Conservation (phyloP, 2,888 invertebrate species). For the Drosophila dives region DNA sequence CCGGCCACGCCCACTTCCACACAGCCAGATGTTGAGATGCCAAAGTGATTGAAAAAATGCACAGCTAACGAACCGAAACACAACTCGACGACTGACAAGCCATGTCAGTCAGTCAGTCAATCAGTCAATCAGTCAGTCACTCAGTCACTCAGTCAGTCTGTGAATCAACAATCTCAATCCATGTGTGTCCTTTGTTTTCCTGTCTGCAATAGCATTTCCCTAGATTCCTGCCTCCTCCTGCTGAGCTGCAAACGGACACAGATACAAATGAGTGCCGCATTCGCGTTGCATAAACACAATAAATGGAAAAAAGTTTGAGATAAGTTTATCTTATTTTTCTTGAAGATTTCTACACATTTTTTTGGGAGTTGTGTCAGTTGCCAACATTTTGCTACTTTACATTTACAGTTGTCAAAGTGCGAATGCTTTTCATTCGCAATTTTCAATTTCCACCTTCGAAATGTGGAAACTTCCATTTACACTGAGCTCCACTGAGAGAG, state of each 20-base stretch:
- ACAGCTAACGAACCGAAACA: conserved; percentile 80
- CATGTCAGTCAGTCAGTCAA: conserved; percentile 53
- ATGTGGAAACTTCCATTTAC: conserved; percentile 75
- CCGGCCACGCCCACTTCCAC: conserved; percentile 1
- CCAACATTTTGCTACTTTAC: conserved; percentile 67
- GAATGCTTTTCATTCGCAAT: conserved; percentile 70
- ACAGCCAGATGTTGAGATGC: conserved; percentile 47
- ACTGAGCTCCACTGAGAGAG: conserved; percentile 23
- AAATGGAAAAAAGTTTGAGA: conserved; percentile 15
- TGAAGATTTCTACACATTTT: background rate
- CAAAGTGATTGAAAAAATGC: conserved; percentile 80
- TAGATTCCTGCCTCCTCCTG: conserved; percentile 22
- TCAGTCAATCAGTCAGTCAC: background rate
- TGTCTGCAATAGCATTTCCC: background rate
- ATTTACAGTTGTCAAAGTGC: conserved; percentile 64
- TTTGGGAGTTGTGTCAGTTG: conserved; percentile 40
- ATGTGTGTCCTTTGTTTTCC: conserved; percentile 17
- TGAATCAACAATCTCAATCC: conserved; percentile 10
- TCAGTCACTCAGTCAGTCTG: background rate
- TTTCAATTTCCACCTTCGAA: conserved; percentile 76
- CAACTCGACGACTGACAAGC: conserved; percentile 73
- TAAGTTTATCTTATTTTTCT: background rate
- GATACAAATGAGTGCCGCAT: conserved; percentile 62
- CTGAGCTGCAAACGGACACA: conserved; percentile 47
- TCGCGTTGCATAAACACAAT: conserved; percentile 57